Percentiles rank a stretch among this genome's conserved stretches.
phyloP scores from a whole-genome alignment of 1,140 invertebrate genomes.

The Saccostrea glomerata region DNA sequence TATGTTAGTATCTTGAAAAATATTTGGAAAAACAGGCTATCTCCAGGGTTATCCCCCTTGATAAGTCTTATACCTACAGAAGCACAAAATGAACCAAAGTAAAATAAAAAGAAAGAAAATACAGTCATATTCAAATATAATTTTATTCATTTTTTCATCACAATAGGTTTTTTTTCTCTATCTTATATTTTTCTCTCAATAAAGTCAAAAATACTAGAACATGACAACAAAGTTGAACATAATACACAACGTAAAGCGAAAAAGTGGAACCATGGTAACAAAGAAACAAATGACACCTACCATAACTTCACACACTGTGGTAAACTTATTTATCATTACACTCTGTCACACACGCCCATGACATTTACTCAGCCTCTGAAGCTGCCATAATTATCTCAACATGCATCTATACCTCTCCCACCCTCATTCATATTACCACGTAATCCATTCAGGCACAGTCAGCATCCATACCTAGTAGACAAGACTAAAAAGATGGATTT shows the following conservation, averaged over 20 bases:
- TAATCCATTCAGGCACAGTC: not conserved
- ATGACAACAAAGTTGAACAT: constrained; percentile 17
- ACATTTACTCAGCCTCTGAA: not conserved
- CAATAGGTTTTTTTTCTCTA: constrained; percentile 25
- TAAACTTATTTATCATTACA: not conserved
- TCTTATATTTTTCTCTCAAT: constrained; percentile 1
- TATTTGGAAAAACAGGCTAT: no score
- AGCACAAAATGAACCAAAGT: not conserved
- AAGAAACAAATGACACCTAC: not conserved
- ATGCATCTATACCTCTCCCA: not conserved
- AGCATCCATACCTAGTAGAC: not conserved
- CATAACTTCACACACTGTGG: not conserved
- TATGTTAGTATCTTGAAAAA: no score
- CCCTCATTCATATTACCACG: not conserved
- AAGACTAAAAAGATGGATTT: no score
- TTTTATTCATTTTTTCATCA: constrained; percentile 26
- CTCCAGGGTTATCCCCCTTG: no score
- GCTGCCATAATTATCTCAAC: not conserved
- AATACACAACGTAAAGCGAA: not conserved
- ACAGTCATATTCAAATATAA: not conserved
- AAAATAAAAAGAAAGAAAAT: not conserved
- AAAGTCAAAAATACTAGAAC: not conserved
- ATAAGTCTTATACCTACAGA: not conserved
- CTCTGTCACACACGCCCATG: not conserved
- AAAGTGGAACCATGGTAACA: constrained; percentile 9